These are phyloP conservation scores for Ornithorhynchus anatinus DNA, from an alignment of 2,113 vertebrate species.

Conservation along the genomic window DNA sequence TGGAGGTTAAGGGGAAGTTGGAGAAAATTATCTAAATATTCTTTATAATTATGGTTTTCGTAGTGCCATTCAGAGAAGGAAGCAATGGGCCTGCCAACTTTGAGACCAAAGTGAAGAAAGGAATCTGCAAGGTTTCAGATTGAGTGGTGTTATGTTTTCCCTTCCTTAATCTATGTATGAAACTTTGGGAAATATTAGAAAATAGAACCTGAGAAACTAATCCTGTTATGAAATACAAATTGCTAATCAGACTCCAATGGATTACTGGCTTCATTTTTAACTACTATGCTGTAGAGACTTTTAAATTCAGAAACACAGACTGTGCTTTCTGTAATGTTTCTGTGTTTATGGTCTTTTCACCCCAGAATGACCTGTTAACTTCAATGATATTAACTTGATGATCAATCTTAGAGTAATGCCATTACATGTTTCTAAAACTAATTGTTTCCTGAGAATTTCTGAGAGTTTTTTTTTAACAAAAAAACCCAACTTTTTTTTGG, in stretches of 20 bases:
- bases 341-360: not conserved
- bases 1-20: too few species aligned
- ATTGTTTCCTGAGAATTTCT: conserved; percentile 56
- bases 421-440: conserved; percentile 11
- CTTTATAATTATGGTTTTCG: too few species aligned
- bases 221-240: not conserved
- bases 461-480: conserved; percentile 28
- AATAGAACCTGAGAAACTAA: not conserved
- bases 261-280: not conserved
- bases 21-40: too few species aligned
- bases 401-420: conserved; percentile 28
- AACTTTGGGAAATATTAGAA: not conserved
- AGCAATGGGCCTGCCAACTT: too few species aligned
- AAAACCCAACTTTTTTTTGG: conserved; percentile 15
- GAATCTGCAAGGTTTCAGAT: too few species aligned
- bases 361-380: conserved; percentile 20
- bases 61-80: too few species aligned
- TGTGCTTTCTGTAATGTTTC: not conserved
- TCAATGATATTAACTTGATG: conserved; percentile 32
- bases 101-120: too few species aligned
- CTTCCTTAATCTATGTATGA: not conserved
- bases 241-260: not conserved
- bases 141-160: too few species aligned
- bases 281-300: not conserved
- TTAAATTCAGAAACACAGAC: not conserved